phyloP scores from a whole-genome alignment of 2,113 vertebrate genomes.

The Oncorhynchus clarkii region DNA sequence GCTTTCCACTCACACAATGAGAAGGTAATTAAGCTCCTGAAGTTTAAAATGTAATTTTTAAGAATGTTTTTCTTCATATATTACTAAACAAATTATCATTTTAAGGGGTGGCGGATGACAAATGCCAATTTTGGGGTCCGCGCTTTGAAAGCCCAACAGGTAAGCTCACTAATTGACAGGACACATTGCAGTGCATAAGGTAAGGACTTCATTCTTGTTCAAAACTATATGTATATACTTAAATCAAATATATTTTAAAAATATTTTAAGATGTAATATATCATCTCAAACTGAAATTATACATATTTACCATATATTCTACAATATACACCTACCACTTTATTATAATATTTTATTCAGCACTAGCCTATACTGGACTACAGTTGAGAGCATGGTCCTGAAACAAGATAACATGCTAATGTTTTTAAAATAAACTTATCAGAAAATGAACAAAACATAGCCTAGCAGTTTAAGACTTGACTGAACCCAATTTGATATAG shows the following conservation, averaged over 20 bases:
- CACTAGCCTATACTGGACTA: neutral
- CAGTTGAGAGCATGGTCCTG: neutral
- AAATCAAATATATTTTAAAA: neutral
- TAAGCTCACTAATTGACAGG: neutral
- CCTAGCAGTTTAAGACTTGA: too few relatives aligned
- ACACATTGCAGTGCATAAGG: too few relatives aligned
- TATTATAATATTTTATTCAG: neutral
- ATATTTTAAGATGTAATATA: neutral
- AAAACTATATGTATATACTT: neutral
- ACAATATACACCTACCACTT: neutral
- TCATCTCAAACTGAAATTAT: neutral
- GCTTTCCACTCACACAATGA: constrained; percentile 3
- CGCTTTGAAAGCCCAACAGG: neutral
- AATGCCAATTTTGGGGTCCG: constrained; percentile 7
- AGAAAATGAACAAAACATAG: too few relatives aligned
- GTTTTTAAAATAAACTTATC: too few relatives aligned
- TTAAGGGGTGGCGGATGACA: neutral
- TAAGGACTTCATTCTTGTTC: constrained; percentile 6
- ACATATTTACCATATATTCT: neutral
- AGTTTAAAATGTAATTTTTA: constrained; percentile 23
- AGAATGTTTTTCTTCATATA: neutral
- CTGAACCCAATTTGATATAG: too few relatives aligned
- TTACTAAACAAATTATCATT: neutral
- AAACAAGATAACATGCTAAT: neutral
- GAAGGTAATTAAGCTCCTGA: neutral